Percentiles rank a stretch among this genome's conserved stretches.
These are phyloP conservation scores for Eristalis tenax DNA, from an alignment of 2,888 invertebrate genomes.

Conservation along the genomic window DNA sequence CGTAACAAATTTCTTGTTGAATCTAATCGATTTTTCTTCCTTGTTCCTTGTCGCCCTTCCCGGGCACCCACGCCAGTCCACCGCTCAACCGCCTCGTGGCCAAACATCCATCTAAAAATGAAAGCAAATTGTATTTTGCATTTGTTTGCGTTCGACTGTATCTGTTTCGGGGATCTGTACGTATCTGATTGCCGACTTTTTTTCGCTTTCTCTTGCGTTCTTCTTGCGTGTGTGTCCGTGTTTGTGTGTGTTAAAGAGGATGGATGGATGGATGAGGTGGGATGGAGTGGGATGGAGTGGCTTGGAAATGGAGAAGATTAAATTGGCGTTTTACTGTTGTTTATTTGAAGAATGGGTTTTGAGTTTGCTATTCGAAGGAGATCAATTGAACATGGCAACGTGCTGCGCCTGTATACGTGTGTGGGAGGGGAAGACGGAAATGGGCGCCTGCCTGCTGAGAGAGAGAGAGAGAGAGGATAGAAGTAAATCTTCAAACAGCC, in stretches of 20 bases:
- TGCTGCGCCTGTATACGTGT: neutral
- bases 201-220: neutral
- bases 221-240: neutral
- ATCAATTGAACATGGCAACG: neutral
- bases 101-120: neutral
- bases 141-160: neutral
- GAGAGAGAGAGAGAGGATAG: neutral
- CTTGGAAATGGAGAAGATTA: conserved; percentile 29
- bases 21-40: conserved; percentile 54
- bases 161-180: neutral
- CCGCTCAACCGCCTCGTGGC: neutral
- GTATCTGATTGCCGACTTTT: neutral
- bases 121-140: conserved; percentile 24
- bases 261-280: neutral
- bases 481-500: neutral
- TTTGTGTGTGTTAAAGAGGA: neutral
- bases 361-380: conserved; percentile 9
- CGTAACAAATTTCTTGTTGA: conserved; percentile 61
- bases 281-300: neutral
- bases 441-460: neutral
- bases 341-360: conserved; percentile 15
- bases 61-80: neutral
- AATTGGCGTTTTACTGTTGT: conserved; percentile 47
- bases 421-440: neutral
- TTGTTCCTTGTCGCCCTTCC: neutral